phyloP scores from a whole-genome alignment of 2,888 invertebrate genomes.

The Nomada ferruginata region DNA sequence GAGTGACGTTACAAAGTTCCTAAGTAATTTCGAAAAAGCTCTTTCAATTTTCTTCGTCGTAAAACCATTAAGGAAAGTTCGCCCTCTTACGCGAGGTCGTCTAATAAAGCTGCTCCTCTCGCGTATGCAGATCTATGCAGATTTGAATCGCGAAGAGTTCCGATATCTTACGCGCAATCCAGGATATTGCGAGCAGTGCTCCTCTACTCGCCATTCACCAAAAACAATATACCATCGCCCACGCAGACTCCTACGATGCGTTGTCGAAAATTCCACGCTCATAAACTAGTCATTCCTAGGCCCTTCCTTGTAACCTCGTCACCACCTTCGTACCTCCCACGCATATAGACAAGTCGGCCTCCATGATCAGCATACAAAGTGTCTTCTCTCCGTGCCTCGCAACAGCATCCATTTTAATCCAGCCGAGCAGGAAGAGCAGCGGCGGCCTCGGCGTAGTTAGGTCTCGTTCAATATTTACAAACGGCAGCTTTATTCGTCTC shows the following conservation, averaged over 20 bases:
- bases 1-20: too few species aligned
- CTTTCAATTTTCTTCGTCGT: too few species aligned
- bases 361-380: conserved; percentile 13
- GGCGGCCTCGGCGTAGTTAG: not conserved
- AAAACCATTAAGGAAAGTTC: too few species aligned
- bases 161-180: too few species aligned
- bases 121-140: too few species aligned
- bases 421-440: not conserved
- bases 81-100: too few species aligned
- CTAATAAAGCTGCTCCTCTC: too few species aligned
- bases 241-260: not conserved
- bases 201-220: too few species aligned
- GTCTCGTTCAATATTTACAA: conserved; percentile 55
- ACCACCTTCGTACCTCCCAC: not conserved
- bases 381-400: not conserved
- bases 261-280: not conserved
- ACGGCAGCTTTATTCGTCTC: conserved; percentile 18
- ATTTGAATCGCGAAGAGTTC: too few species aligned
- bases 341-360: too few species aligned
- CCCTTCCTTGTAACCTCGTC: not conserved
- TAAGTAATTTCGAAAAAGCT: too few species aligned
- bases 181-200: too few species aligned
- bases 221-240: not conserved
- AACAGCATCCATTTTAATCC: conserved; percentile 20
- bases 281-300: not conserved